These are phyloP conservation scores for Speoplatyrhinus poulsoni DNA, from an alignment of 2,113 vertebrate genomes.

Conservation along the genomic window DNA sequence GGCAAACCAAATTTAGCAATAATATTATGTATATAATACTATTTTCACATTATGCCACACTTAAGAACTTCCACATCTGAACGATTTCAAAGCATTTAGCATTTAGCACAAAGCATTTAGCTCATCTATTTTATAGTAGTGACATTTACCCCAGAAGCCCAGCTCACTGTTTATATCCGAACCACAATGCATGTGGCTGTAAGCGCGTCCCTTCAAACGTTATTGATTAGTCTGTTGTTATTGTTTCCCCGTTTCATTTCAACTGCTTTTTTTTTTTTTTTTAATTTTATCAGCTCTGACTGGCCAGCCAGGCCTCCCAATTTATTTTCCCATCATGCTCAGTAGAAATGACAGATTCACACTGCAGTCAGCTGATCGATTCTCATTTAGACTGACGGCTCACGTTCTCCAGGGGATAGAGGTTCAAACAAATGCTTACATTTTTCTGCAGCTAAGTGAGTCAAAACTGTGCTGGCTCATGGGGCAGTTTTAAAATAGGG, in stretches of 20 bases:
- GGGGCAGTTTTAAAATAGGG: not conserved
- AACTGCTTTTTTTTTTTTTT: not conserved
- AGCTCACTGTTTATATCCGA: too few relatives aligned
- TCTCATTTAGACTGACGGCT: slow-evolving; percentile 32
- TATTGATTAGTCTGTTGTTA: not conserved
- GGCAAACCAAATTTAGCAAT: too few relatives aligned
- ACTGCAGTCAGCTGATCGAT: slow-evolving; percentile 33
- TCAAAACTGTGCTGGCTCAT: not conserved
- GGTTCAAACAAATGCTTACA: slow-evolving; percentile 9
- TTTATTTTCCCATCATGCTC: slow-evolving; percentile 16
- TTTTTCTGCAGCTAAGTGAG: slow-evolving; percentile 2
- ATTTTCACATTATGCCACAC: too few relatives aligned
- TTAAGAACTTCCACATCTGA: too few relatives aligned
- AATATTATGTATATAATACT: too few relatives aligned
- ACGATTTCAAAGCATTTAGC: too few relatives aligned
- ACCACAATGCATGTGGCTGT: too few relatives aligned
- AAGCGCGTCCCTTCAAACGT: not conserved
- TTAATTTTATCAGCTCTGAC: too few relatives aligned
- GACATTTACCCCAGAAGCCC: too few relatives aligned
- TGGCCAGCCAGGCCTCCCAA: not conserved
- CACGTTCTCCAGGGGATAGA: slow-evolving; percentile 12
- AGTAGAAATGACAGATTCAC: slow-evolving; percentile 33
- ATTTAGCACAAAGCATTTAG: too few relatives aligned
- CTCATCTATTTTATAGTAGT: not conserved
- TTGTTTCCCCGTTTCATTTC: not conserved